phyloP scores from a whole-genome alignment of 2,797 vertebrate genomes.

The Bovichtus variegatus region DNA sequence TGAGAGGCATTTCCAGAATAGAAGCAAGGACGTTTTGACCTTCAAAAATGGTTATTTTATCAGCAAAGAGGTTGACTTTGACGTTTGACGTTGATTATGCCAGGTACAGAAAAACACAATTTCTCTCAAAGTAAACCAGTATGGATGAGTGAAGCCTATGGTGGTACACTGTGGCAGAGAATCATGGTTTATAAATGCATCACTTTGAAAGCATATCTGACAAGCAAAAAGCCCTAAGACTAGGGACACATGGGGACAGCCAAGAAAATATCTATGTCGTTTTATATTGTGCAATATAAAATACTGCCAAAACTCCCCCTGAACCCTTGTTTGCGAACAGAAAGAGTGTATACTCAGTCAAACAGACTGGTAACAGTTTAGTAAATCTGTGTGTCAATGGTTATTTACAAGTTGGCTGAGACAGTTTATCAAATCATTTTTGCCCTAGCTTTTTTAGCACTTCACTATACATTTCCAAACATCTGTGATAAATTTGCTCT shows the following conservation, averaged over 20 bases:
- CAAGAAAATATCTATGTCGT: slow-evolving; percentile 33
- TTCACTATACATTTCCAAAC: slow-evolving; percentile 50
- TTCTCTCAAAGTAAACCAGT: slow-evolving; percentile 42
- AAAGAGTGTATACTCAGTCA: slow-evolving; percentile 8
- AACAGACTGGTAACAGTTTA: slow-evolving; percentile 39
- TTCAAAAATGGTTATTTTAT: slow-evolving; percentile 40
- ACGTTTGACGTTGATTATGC: slow-evolving; percentile 60
- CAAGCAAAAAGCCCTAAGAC: slow-evolving; percentile 51
- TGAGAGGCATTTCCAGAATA: slow-evolving; percentile 27
- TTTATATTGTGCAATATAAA: slow-evolving; percentile 17
- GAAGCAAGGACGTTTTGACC: slow-evolving; percentile 32
- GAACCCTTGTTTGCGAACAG: slow-evolving; percentile 19
- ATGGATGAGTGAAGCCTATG: slow-evolving; percentile 43
- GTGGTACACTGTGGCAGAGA: slow-evolving; percentile 34
- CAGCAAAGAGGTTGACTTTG: slow-evolving; percentile 13
- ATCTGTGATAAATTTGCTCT: slow-evolving; percentile 52
- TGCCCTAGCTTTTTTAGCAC: slow-evolving; percentile 33
- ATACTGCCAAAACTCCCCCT: not conserved
- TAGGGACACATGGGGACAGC: slow-evolving; percentile 32
- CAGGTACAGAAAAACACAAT: slow-evolving; percentile 44
- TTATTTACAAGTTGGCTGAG: slow-evolving; percentile 40
- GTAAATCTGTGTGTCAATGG: slow-evolving; percentile 22
- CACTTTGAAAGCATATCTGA: slow-evolving; percentile 62
- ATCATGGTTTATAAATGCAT: slow-evolving; percentile 65
- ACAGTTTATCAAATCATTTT: slow-evolving; percentile 50